Base-by-base conservation (phyloP, 2,797 vertebrate species). In the Discoglossus pictus region DNA sequence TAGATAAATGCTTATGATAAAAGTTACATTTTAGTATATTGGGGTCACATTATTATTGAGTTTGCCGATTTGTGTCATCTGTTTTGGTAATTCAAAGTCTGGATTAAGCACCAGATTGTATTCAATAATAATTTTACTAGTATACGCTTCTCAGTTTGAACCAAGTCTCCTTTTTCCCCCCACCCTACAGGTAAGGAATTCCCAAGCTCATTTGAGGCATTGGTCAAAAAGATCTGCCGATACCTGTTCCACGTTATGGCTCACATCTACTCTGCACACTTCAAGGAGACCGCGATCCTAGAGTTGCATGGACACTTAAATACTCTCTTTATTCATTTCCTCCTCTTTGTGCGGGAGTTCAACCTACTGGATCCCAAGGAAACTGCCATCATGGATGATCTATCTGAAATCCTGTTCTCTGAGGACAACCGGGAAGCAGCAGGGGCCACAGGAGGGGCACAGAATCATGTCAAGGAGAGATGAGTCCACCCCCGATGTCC, bases 221-320 rank as follows among this genome's bases (percentile, higher is more conserved):
- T 98, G 90, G 95, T 99, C 73, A 97, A 95, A 90, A 98, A 96
- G 91, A 96, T 98, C 82, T 98, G 94, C 90, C 91, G 90, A 81
- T 94, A 93, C 85, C 87, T 98, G 74, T 99, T 98, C 83, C 96
- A 98, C 1, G 95, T 99, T 83, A 86, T 98, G 89, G 96, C 95
- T 58, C 97, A 99, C 88, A 97, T 99, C 88, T 99, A 99, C 90
- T 98, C 93, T 82, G 89, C 93, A 78, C 97, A 99, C 90, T 99
- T 98, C 90, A 97, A 96, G 83, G 96, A 98, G 91, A 97, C 93
- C 1, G 90, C 98, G 87, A 90, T 91, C 69, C 89, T 99, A 75
- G 95, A 98, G 82, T 92, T 99, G 79, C 96, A 98, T 72, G 95
- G 94, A 87, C 97, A 99, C 86, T 89, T 99, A 91, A 99, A 99